Evolutionary conservation across 2,113 vertebrate genomes (phyloP).

Genomic region (Pica pica): DNA sequence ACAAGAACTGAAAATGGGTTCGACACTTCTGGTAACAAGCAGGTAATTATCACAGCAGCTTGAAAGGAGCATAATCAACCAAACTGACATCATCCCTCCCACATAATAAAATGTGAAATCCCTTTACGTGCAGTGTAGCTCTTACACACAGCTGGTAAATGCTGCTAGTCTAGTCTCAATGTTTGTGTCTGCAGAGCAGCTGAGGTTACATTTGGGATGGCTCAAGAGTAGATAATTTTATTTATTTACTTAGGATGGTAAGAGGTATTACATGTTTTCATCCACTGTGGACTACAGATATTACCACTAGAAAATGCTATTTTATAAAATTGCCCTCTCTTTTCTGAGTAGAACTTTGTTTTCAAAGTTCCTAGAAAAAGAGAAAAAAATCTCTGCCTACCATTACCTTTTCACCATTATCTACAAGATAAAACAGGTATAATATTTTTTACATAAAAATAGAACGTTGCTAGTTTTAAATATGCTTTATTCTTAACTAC

Average conservation of each 20-base stretch:
- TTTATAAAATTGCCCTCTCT: neutral
- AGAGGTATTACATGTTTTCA: neutral
- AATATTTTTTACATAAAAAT: neutral
- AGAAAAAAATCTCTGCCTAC: neutral
- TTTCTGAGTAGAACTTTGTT: neutral
- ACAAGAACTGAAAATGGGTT: conserved; percentile 67
- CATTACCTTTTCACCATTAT: accelerated
- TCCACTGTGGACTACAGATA: neutral
- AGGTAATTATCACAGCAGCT: conserved; percentile 70
- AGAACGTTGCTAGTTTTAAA: neutral
- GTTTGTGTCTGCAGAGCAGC: conserved; percentile 1
- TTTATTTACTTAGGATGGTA: neutral
- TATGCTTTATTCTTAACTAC: neutral
- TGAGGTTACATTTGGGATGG: conserved; percentile 4
- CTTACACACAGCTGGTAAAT: conserved; percentile 61
- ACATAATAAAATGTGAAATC: conserved; percentile 62
- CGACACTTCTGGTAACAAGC: conserved; percentile 65
- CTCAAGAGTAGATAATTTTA: neutral
- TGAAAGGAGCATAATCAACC: conserved; percentile 68
- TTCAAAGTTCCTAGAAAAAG: neutral
- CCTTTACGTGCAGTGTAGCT: conserved; percentile 44
- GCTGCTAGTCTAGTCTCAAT: neutral
- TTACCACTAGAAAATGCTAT: neutral
- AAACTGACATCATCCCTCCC: conserved; percentile 67
- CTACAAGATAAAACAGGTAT: neutral